A percentile compares a stretch with the other conserved stretches of the same genome.
Conservation (phyloP, 2,113 vertebrate genomes). For the Lasiurus borealis region DNA sequence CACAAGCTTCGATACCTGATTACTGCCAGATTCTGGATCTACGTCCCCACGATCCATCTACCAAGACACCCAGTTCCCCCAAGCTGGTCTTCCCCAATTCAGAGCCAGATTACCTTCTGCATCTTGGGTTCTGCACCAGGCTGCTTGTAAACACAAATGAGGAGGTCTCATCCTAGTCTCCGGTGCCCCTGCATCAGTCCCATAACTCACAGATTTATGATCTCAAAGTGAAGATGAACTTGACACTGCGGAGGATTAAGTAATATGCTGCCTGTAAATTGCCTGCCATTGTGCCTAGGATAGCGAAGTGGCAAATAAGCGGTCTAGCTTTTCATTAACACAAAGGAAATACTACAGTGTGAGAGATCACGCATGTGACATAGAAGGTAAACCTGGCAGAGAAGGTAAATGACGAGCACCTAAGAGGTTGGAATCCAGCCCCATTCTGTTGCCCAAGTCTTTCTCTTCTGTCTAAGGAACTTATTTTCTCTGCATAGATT, state of each 20-base stretch:
- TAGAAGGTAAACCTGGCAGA: neutral
- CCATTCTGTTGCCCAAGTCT: neutral
- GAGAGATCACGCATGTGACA: neutral
- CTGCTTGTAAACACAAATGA: neutral
- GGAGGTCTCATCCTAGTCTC: neutral
- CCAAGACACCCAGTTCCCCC: neutral
- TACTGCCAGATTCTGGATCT: neutral
- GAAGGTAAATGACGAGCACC: neutral
- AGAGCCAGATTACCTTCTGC: neutral
- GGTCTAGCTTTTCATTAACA: neutral
- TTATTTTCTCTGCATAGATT: neutral
- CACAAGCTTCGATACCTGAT: neutral
- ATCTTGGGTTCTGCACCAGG: neutral
- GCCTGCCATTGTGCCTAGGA: neutral
- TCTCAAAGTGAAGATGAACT: neutral
- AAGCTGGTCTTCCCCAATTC: neutral
- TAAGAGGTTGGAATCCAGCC: neutral
- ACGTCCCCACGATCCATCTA: neutral
- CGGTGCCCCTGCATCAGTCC: neutral
- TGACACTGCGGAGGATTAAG: neutral
- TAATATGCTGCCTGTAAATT: neutral
- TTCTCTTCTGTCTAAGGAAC: neutral
- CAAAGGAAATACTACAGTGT: neutral
- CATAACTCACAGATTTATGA: neutral
- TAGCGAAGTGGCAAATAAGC: neutral